phyloP scores from a whole-genome alignment of 1,140 invertebrate genomes.

The Drosophila prosaltans region DNA sequence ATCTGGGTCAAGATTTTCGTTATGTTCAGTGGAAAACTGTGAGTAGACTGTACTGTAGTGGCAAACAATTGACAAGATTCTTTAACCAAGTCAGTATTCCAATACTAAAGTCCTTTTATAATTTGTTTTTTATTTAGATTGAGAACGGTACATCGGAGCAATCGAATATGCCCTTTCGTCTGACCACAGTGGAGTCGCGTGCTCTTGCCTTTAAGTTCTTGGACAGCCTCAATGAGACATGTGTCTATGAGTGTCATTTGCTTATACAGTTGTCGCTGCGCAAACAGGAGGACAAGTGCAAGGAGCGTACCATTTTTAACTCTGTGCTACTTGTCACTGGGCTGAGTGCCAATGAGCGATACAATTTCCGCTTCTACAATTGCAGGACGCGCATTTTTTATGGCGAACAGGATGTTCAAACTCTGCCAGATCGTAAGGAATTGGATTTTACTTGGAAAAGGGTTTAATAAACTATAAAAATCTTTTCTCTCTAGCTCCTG shows the following conservation, averaged over 20 bases:
- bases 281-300: slow-evolving; percentile 66
- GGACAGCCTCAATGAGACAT: slow-evolving; percentile 75
- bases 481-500: slow-evolving; percentile 57
- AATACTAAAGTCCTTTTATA: slow-evolving; percentile 10
- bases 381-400: slow-evolving; percentile 74
- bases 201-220: slow-evolving; percentile 69
- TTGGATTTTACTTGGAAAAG: background rate
- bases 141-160: slow-evolving; percentile 77
- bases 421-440: slow-evolving; percentile 76
- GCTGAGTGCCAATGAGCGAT: slow-evolving; percentile 60
- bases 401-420: slow-evolving; percentile 72
- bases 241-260: slow-evolving; percentile 71
- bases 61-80: slow-evolving; percentile 15
- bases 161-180: slow-evolving; percentile 68
- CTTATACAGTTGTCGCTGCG: slow-evolving; percentile 53
- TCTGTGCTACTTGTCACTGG: slow-evolving; percentile 64
- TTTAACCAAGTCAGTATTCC: background rate
- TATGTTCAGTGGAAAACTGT: slow-evolving; percentile 83
- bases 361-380: slow-evolving; percentile 72
- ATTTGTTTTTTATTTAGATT: slow-evolving; percentile 44
- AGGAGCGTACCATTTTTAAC: slow-evolving; percentile 65
- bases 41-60: slow-evolving; percentile 78
- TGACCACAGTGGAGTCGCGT: slow-evolving; percentile 72
- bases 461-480: background rate
- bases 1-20: slow-evolving; percentile 76